These are phyloP conservation scores for Leucophenga varia DNA, from an alignment of 1,140 invertebrate genomes.

Conservation along the genomic window DNA sequence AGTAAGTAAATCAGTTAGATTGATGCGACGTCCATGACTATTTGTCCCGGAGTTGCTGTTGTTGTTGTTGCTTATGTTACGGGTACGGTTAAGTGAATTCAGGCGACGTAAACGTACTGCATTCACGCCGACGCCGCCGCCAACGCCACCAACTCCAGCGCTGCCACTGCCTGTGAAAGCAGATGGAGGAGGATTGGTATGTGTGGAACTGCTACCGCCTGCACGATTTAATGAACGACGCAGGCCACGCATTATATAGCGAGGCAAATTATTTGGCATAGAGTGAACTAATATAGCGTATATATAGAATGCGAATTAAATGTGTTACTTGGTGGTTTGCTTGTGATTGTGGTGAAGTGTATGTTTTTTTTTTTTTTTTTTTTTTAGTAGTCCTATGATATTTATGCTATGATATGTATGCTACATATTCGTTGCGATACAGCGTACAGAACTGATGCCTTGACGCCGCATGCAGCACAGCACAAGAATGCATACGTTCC, in stretches of 20 bases:
- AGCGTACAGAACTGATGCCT: too few species aligned
- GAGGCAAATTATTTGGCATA: slow-evolving; percentile 33
- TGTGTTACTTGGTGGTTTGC: slow-evolving; percentile 6
- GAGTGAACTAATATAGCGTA: slow-evolving; percentile 24
- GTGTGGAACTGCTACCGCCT: too few species aligned
- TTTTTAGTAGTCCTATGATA: too few species aligned
- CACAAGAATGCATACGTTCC: too few species aligned
- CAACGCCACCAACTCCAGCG: background rate
- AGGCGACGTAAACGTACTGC: too few species aligned
- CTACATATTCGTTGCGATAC: too few species aligned
- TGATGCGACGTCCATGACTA: slow-evolving; percentile 1
- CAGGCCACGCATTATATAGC: slow-evolving; percentile 50
- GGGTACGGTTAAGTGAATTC: background rate
- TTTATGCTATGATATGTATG: too few species aligned
- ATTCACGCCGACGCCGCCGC: slow-evolving; percentile 1
- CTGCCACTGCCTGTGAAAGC: slow-evolving; percentile 24
- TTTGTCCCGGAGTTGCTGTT: background rate
- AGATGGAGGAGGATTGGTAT: too few species aligned
- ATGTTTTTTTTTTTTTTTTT: too few species aligned
- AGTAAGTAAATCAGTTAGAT: background rate
- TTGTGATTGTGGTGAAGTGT: slow-evolving; percentile 11
- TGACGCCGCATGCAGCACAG: too few species aligned
- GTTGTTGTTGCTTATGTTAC: background rate
- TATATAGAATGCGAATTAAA: slow-evolving; percentile 42
- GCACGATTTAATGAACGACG: too few species aligned